phyloP scores from a whole-genome alignment of 1,140 invertebrate species.

The Saccostrea cuccullata region DNA sequence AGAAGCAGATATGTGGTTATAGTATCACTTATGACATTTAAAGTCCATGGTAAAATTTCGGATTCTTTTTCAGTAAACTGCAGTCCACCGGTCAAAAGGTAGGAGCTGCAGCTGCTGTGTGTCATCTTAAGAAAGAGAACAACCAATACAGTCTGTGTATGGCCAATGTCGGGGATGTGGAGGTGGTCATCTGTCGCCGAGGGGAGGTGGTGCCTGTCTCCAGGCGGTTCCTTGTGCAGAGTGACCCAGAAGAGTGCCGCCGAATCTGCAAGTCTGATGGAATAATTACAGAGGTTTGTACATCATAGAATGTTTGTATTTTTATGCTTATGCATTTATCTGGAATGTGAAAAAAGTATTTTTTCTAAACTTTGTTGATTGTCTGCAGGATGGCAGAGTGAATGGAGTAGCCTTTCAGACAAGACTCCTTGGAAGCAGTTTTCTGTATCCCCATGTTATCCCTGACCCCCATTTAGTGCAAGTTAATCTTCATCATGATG shows the following conservation, averaged over 20 bases:
- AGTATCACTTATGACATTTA: no score
- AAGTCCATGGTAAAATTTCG: no score
- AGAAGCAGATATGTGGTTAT: no score
- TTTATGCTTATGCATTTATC: background rate
- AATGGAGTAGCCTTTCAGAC: conserved; percentile 75
- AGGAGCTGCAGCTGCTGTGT: conserved; percentile 74
- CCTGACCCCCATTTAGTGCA: conserved; percentile 73
- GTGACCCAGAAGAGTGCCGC: conserved; percentile 72
- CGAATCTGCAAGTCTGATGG: conserved; percentile 75
- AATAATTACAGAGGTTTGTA: conserved; percentile 77
- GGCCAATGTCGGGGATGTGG: conserved; percentile 77
- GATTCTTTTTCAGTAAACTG: conserved; percentile 68
- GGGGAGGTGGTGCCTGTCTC: conserved; percentile 71
- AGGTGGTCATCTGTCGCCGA: conserved; percentile 75
- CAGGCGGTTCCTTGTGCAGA: conserved; percentile 69
- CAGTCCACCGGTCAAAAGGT: conserved; percentile 74
- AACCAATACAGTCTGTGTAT: conserved; percentile 69
- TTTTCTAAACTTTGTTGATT: background rate
- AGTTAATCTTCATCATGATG: conserved; percentile 69
- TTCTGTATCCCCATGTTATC: conserved; percentile 76
- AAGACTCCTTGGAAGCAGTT: conserved; percentile 75
- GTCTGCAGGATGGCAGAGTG: conserved; percentile 74
- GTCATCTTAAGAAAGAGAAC: conserved; percentile 67
- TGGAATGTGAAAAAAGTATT: background rate
- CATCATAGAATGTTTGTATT: background rate